Base-by-base conservation (phyloP, 1,140 invertebrate species). In the Charaxes varanes region DNA sequence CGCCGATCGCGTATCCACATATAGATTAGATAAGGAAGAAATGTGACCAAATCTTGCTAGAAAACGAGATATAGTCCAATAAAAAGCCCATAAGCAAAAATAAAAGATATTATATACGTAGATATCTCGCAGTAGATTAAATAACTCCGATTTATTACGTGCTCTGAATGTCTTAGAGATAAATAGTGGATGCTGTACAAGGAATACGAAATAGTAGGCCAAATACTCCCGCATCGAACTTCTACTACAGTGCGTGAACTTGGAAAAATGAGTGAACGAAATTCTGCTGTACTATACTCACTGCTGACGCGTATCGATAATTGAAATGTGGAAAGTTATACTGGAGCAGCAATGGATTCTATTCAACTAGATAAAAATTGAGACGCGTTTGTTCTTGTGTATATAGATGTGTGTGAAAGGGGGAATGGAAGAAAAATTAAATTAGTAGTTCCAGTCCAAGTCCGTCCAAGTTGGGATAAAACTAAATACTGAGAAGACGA, bases 91-190 rank as follows among this genome's bases (percentile, higher is more conserved):
- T 53, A 47, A 44, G 43, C 43, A 47, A 53, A 46, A 42, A 50
- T 50, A 53, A 31, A 43, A 53, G 47, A 43, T 40, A 42, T 34
- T 43, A 43, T 53, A 38, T 33, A 42, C 50, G 37, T 49, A 55
- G 52, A 62, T 62, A 65, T 62, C 54, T 57, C 53, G 41, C 53
- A 56, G 58, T 57, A 60, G 57, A 66, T 66, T 67, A 67, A 67
- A 67, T 67, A 67, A 67, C 57, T 52, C 49, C 54, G 63, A 67
- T 67, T 67, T 63, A 63, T 57, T 58, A 52, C 63, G 63, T 63
- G 63, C 45, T 44, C 51, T 51, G 62, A 62, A 66, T 66, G 49
- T 60, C 44, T 62, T 60, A 55, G 47, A 49, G 44, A 59, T 65
- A 57, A 65, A 65, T 62, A 65, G 62, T 60, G 53, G 46, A 44